Evolutionary conservation across 2,888 invertebrate genomes (phyloP).

Genomic region (Rhamphomyia laevipes): DNA sequence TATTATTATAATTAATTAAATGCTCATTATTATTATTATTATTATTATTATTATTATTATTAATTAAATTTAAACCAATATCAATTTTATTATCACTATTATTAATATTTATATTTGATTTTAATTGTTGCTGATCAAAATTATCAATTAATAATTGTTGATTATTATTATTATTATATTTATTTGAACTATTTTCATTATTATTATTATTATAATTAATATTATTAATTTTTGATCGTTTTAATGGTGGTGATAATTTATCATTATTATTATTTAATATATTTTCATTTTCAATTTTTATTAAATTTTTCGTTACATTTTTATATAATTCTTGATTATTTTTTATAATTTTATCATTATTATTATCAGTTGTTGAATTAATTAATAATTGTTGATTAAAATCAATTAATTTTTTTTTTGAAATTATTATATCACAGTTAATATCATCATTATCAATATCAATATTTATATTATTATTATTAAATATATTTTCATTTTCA

Average conservation of each 20-base stretch:
- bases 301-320: constrained; percentile 20
- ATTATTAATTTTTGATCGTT: constrained; percentile 18
- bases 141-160: no score
- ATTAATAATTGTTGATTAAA: not conserved
- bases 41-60: not conserved
- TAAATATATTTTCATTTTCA: constrained; percentile 13
- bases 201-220: constrained; percentile 3
- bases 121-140: no score
- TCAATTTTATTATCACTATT: not conserved
- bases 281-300: constrained; percentile 6
- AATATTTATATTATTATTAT: constrained; percentile 10
- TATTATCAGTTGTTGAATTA: constrained; percentile 1
- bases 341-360: constrained; percentile 7
- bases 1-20: not conserved
- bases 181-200: no score
- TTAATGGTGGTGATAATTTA: constrained; percentile 6
- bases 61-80: no score
- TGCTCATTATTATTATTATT: not conserved
- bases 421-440: not conserved
- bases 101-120: not conserved
- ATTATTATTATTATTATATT: no score
- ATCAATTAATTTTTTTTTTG: not conserved
- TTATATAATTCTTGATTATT: constrained; percentile 13
- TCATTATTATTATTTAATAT: not conserved
- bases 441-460: constrained; percentile 5